Evolutionary conservation across 2,797 vertebrate genomes (phyloP).

Genomic region (Anomalospiza imberbis): DNA sequence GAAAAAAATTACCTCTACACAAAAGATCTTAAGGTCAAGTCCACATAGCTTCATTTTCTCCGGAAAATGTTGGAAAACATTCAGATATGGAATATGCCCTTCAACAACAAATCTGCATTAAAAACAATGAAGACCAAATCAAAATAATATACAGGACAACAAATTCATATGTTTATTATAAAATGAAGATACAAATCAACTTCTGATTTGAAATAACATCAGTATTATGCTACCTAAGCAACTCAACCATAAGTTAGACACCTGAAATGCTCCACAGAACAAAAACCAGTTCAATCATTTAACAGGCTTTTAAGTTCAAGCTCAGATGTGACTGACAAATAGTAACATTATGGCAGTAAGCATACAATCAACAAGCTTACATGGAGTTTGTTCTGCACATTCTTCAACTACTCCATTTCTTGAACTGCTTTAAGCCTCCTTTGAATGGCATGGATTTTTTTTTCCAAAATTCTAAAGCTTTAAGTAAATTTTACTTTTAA

Average conservation of each 20-base stretch:
- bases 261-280: not conserved
- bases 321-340: not conserved
- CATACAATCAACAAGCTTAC: not conserved
- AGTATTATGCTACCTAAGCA: not conserved
- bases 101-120: conserved; percentile 73
- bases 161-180: not conserved
- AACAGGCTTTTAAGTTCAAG: not conserved
- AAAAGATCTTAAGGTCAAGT: conserved; percentile 75
- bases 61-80: conserved; percentile 74
- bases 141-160: not conserved
- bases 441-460: not conserved
- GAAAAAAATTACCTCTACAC: conserved; percentile 68
- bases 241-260: not conserved
- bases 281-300: not conserved
- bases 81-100: conserved; percentile 76
- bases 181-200: not conserved
- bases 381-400: not conserved
- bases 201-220: not conserved
- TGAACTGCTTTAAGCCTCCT: not conserved
- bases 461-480: not conserved
- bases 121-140: not conserved
- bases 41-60: conserved; percentile 77
- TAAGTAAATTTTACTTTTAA: not conserved
- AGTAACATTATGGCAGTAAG: not conserved
- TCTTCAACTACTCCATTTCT: not conserved